Base-by-base conservation (phyloP, 2,888 invertebrate species). In the Tromatobia lineatoria region DNA sequence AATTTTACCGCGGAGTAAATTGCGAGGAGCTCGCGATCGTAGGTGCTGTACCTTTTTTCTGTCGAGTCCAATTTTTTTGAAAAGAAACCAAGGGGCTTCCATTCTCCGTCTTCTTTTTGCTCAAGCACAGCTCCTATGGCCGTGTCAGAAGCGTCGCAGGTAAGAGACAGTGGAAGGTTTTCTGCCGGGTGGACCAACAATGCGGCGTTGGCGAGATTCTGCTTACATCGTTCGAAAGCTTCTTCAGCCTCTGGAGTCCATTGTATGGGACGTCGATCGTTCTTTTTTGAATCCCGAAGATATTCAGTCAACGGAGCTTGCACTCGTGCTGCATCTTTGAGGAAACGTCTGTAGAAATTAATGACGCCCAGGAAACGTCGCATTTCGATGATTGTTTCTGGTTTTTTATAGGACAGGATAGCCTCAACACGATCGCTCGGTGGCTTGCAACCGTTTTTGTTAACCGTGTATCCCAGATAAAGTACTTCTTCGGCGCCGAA, bases 271-370 rank as follows among this genome's bases (percentile, higher is more conserved):
- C 61, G 50, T 10, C 81, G 83, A 20, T 83, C 82, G 10, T 83
- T 78, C 23, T 81, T 85, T 10, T 80, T 86, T 3, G 47, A 23
- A 11, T 67, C 83, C 1, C 2, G 13, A 0, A 83, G 50, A 3
- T 70, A 54, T 2, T 52, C 75, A 45, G 74, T 80, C 0, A 80
- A 38, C 1, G 81, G 82, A 11, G 59, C 69, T 52, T 87, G 87
- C 8, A 57, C 4, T 0, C 42, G 10, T 0, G 87, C 82, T 0
- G 86, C 85, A 7, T 81, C 61, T 42, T 79, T 13, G 3, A 88
- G 73, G 59, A 83, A 90, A 10, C 86, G 54, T 18, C 86, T 64
- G 42, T 88, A 88, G 64, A 88, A 88, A 50, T 87, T 88, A 1
- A 88, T 29, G 61, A 86, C 83, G 1, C 89, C 88, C 1, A 89